A percentile compares a stretch with the other conserved stretches of the same genome.
Evolutionary conservation across 2,797 vertebrate species (phyloP).

Genomic region (Hoplostethus mediterraneus): DNA sequence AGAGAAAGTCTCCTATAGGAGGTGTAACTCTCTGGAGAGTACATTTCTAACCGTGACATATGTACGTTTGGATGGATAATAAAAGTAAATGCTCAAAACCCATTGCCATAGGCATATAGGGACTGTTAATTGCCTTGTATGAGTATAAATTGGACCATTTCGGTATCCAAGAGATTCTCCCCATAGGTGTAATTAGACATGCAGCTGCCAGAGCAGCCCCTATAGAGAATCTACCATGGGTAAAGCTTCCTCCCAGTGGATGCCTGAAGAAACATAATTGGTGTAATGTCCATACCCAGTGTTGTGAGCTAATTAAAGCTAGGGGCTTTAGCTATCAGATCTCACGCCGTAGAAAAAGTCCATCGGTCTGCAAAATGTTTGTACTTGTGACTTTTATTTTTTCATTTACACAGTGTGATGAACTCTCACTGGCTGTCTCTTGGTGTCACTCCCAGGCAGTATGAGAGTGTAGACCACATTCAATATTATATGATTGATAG

Average conservation of each 20-base stretch:
- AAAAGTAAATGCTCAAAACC: constrained; percentile 52
- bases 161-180: constrained; percentile 72
- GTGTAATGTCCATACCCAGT: constrained; percentile 69
- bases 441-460: neutral
- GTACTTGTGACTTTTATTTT: neutral
- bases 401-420: constrained; percentile 7
- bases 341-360: constrained; percentile 51
- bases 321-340: constrained; percentile 65
- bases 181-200: constrained; percentile 81
- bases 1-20: constrained; percentile 27
- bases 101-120: constrained; percentile 45
- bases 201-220: constrained; percentile 75
- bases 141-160: constrained; percentile 64
- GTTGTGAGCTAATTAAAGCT: constrained; percentile 79
- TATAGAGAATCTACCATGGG: constrained; percentile 76
- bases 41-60: constrained; percentile 16
- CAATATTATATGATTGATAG: too few relatives aligned
- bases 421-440: neutral
- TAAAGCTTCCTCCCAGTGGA: constrained; percentile 71
- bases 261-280: constrained; percentile 77
- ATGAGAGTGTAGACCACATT: neutral
- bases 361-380: constrained; percentile 36
- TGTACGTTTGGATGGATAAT: constrained; percentile 47
- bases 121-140: constrained; percentile 65
- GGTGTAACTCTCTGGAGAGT: neutral